Base-by-base conservation (phyloP, 2,113 vertebrate genomes). In the Nothocercus julius region DNA sequence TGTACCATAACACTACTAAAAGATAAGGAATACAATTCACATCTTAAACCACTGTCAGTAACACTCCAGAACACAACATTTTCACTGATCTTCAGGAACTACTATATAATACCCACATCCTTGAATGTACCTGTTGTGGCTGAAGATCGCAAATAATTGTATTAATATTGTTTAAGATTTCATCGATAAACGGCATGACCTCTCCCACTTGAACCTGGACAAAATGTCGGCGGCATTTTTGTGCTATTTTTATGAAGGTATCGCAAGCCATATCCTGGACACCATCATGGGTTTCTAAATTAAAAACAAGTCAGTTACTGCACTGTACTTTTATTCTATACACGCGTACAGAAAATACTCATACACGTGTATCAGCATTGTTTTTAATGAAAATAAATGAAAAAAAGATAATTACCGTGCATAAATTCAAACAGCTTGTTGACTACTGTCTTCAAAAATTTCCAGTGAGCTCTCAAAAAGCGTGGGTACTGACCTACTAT, bases 241-340 rank as follows among this genome's bases (percentile, higher is more conserved):
- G 99, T 38, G 99, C 99, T 81, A 99, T 99, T 98, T 99, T 99
- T 84, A 99, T 99, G 96, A 99, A 99, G 12, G 99, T 99, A 97
- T 99, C 99, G 91, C 99, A 99, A 40, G 99, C 99, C 99, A 99
- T 99, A 91, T 99, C 99, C 97, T 99, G 99, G 59, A 99, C 99
- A 6, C 99, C 99, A 85, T 99, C 99, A 5, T 99, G 99, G 83
- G 99, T 99, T 97, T 99, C 99, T 99, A 97, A 30, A 91, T 28
- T 20, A 91, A 77, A 77, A 92, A n/a, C n/a, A 94, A 85, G 63
- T 22, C 3, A 92, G 51, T 96, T 81, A 96, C 8, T 58, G 14
- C 30, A 84, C 61, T 81, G 45, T 27, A 27, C 20, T 63, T 61
- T 5, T 49, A 20, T 0, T 4, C 9, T 44, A 15, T 15, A 63